Evolutionary conservation across 2,797 vertebrate species (phyloP), one percentile per base, ranked within the genome.

Genomic region (Cercopithecus mitis): DNA sequence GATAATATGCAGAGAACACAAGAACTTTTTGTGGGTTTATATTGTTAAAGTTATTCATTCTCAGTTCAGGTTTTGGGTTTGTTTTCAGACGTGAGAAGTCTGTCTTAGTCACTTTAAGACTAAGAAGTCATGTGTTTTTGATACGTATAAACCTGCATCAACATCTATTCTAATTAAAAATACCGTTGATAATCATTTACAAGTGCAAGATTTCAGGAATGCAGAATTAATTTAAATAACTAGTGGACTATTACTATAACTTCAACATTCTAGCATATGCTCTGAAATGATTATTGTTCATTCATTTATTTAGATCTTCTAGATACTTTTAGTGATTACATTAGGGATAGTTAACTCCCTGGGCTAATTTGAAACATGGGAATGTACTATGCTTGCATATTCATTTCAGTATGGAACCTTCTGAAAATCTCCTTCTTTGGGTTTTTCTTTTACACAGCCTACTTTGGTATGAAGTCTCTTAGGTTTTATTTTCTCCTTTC

Each of bases 191-290:
- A 82, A 14, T n/a, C 43, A 89, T 95, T 95, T 87, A 36, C 7
- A 81, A 91, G 39, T 84, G 15, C 7, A 75, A 30, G 12, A 41
- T 96, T 95, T 93, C 0, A 73, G 19, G 13, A 82, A 93, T 88
- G 77, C 91, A 75, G n/a, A 96, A 57, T 57, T 89, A 80, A 96
- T 83, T 87, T 86, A 61, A 94, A 25, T 90, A 91, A 57, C 4
- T 73, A 70, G 25, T 47, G 17, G 47, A 57, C 43, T 43, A 25
- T 76, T 41, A 55, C 33, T 89, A 22, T 88, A 79, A n/a, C 55
- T 36, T 82, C 55, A 83, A 10, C 30, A 57, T 64, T 87, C 7
- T 73, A 84, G 13, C 19, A 50, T 86, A 64, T 76, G 45, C 20
- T 79, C 25, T 79, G 81, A 84, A 86, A 47, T 97, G 43, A 89